These are phyloP conservation scores for Philereme transversata DNA, from an alignment of 2,888 invertebrate genomes.

Conservation along the genomic window DNA sequence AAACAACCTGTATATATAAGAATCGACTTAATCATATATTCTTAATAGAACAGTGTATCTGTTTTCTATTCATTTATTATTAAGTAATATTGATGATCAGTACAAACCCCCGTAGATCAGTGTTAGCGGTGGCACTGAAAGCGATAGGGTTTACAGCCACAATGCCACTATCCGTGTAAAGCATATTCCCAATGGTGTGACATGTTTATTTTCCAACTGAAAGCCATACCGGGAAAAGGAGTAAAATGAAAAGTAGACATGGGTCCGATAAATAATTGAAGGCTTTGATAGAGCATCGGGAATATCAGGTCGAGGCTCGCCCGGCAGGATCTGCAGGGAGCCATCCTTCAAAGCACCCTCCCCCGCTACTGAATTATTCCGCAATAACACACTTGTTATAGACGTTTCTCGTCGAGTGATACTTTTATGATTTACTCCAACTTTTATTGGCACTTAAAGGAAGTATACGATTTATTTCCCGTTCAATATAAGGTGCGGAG, in stretches of 20 bases:
- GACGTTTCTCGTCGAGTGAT: constrained; percentile 81
- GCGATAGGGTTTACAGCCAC: constrained; percentile 63
- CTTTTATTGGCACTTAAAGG: constrained; percentile 84
- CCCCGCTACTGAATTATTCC: constrained; percentile 80
- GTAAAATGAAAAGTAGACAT: constrained; percentile 83
- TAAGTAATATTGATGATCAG: constrained; percentile 28
- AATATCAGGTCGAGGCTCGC: constrained; percentile 69
- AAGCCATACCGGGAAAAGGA: constrained; percentile 73
- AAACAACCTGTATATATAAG: too few species aligned
- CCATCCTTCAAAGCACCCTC: constrained; percentile 78
- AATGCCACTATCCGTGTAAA: constrained; percentile 64
- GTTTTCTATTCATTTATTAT: constrained; percentile 15
- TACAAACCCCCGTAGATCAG: constrained; percentile 56
- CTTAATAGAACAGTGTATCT: neutral
- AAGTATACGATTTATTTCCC: constrained; percentile 82
- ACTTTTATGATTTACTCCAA: constrained; percentile 84
- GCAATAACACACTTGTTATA: constrained; percentile 84
- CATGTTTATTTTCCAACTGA: constrained; percentile 73
- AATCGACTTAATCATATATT: neutral
- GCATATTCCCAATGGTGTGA: constrained; percentile 69
- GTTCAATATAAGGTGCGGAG: constrained; percentile 80
- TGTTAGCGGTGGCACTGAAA: constrained; percentile 50
- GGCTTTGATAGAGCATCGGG: constrained; percentile 80
- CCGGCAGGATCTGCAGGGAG: constrained; percentile 71
- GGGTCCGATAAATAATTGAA: constrained; percentile 84